Evolutionary conservation across 2,113 vertebrate genomes (phyloP), one percentile per base, ranked within the genome.

Genomic region (Galbula dea): DNA sequence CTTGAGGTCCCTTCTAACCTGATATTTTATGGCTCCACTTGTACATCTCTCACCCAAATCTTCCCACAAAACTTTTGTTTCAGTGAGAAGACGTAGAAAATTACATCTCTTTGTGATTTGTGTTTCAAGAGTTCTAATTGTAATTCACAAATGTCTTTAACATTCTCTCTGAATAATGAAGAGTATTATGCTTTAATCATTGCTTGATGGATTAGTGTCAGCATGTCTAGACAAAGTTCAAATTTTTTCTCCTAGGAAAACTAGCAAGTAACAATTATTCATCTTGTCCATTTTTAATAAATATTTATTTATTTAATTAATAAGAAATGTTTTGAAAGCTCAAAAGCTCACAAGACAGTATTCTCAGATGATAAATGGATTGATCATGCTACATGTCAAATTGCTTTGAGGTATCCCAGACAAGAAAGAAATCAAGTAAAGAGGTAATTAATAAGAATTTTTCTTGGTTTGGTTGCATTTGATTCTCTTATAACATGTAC

Each of bases 141-240:
- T 46, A 89, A 95, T 96, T 97, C 97, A 96, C 93, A 81, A 21
- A 78, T 96, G 34, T 88, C 51, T 83, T 95, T 95, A 96, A 61
- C 86, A 95, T 89, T 97, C 46, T 61, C 23, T 69, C 62, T 86
- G 92, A 94, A 93, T 96, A 97, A 97, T 95, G 86, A 96, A 94
- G 36, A 95, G 7, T 88, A 94, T 95, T 97, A 81, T 66, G 94
- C 71, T 94, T 96, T 97, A 97, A 97, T 97, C 94, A 96, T 91
- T 92, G 51, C 83, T 96, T 97, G 94, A 97, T 96, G 79, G 94
- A 97, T 97, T 97, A 96, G 45, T 97, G 97, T 96, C 95, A 97
- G 62, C 88, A 77, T 66, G 91, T 97, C 97, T 97, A 97, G 96
- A 97, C 92, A 97, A 98, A 96, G 65, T 96, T 96, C 90, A 81